Percentiles rank a stretch among this genome's conserved stretches.
Evolutionary conservation across 1,140 invertebrate genomes (phyloP).

Genomic region (Caenorhabditis briggsae): DNA sequence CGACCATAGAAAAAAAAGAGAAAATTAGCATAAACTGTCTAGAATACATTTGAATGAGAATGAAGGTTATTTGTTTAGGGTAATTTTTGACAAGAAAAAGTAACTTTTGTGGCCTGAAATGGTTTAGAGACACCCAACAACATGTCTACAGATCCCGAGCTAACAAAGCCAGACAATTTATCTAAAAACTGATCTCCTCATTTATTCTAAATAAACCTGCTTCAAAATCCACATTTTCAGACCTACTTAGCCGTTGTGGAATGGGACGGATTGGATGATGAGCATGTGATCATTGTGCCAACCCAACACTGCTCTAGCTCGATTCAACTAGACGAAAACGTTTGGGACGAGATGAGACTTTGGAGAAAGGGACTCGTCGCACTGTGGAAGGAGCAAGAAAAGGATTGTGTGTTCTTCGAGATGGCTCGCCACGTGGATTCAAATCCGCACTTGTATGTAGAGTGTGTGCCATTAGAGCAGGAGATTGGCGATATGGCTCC

Average conservation of each 20-base stretch:
- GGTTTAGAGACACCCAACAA: too few species aligned
- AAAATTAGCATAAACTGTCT: too few species aligned
- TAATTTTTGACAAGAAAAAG: too few species aligned
- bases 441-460: slow-evolving; percentile 84
- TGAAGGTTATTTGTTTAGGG: too few species aligned
- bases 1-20: too few species aligned
- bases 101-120: too few species aligned
- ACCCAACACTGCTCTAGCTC: slow-evolving; percentile 85
- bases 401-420: slow-evolving; percentile 92
- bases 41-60: too few species aligned
- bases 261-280: slow-evolving; percentile 85
- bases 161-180: not conserved
- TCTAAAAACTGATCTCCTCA: not conserved
- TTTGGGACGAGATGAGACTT: slow-evolving; percentile 88
- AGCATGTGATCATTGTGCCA: slow-evolving; percentile 90
- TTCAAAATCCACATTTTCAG: slow-evolving; percentile 76
- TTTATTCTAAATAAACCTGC: too few species aligned
- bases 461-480: slow-evolving; percentile 88
- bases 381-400: slow-evolving; percentile 84
- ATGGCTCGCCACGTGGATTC: slow-evolving; percentile 80
- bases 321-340: slow-evolving; percentile 90
- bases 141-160: too few species aligned
- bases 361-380: slow-evolving; percentile 83
- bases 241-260: slow-evolving; percentile 86
- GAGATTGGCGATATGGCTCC: slow-evolving; percentile 88